Conservation (phyloP, 30 jellyfish, hydroid and myxozoan genomes). For the Aurelia sp. region DNA sequence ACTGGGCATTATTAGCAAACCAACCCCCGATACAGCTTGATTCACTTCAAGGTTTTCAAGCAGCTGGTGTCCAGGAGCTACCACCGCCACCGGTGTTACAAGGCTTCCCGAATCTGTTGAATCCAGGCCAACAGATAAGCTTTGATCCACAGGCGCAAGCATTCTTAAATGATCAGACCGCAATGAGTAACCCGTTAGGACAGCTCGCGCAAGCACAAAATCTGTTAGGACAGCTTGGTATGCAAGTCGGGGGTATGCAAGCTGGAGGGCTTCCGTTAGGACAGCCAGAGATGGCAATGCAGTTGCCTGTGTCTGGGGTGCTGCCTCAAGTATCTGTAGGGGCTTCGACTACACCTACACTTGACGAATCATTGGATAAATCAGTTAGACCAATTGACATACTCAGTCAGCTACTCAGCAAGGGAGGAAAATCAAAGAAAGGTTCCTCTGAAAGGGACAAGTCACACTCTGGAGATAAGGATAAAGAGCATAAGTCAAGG, state of each 20-base stretch:
- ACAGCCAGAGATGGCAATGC: conserved; percentile 43
- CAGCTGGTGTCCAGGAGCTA: neutral
- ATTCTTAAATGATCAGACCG: conserved; percentile 24
- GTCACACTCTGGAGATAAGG: conserved; percentile 21
- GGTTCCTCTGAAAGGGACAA: conserved; percentile 34
- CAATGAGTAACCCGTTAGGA: conserved; percentile 11
- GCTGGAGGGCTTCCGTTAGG: conserved; percentile 6
- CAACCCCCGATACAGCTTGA: conserved; percentile 16
- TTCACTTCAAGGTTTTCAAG: neutral
- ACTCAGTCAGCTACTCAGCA: conserved; percentile 54
- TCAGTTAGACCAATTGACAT: conserved; percentile 55
- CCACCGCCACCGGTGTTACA: conserved; percentile 59
- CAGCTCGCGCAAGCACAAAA: conserved; percentile 14
- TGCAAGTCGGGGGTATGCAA: conserved; percentile 11
- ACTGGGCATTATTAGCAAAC: conserved; percentile 22
- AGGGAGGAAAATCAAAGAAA: conserved; percentile 43
- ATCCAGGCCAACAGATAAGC: neutral
- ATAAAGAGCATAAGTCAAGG: conserved; percentile 22
- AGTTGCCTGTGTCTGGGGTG: conserved; percentile 29
- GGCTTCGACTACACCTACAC: conserved; percentile 65
- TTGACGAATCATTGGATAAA: conserved; percentile 51
- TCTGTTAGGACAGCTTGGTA: conserved; percentile 28
- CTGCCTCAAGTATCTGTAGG: conserved; percentile 7
- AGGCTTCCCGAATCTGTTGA: conserved; percentile 5
- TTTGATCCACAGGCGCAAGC: conserved; percentile 43